phyloP scores from a whole-genome alignment of 2,113 vertebrate genomes.

The Esox niger region DNA sequence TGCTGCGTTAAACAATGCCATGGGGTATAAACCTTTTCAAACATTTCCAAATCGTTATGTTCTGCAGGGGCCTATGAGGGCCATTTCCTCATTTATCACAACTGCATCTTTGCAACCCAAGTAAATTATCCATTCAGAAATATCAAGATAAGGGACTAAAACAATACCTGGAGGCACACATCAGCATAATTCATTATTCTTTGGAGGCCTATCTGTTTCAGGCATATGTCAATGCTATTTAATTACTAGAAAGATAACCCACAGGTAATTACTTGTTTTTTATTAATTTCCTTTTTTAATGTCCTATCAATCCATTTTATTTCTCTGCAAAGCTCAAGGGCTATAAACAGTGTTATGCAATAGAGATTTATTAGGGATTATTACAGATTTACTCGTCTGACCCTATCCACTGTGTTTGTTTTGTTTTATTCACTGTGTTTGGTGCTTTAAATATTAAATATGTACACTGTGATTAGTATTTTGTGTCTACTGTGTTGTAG shows the following conservation, averaged over 20 bases:
- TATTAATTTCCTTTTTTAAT: conserved; percentile 58
- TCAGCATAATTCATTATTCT: conserved; percentile 50
- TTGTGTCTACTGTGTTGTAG: too few relatives aligned
- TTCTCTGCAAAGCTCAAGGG: conserved; percentile 27
- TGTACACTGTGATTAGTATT: too few relatives aligned
- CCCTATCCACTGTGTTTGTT: too few relatives aligned
- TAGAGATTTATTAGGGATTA: conserved; percentile 21
- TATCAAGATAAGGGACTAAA: conserved; percentile 33
- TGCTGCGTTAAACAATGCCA: too few relatives aligned
- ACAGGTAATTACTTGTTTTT: conserved; percentile 65
- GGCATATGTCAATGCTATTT: conserved; percentile 52
- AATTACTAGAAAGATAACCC: conserved; percentile 63
- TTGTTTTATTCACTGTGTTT: too few relatives aligned
- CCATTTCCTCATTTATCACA: too few relatives aligned
- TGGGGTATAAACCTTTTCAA: too few relatives aligned
- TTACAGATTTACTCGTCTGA: too few relatives aligned
- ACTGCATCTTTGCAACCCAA: not conserved
- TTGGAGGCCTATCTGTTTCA: conserved; percentile 48
- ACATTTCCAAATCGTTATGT: too few relatives aligned
- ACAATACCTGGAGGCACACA: conserved; percentile 41
- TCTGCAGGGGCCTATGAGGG: too few relatives aligned
- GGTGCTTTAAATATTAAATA: too few relatives aligned
- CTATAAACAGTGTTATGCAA: conserved; percentile 25
- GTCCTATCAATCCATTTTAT: conserved; percentile 41
- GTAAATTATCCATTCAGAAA: conserved; percentile 12